Evolutionary conservation across 1,140 invertebrate genomes (phyloP), one percentile per base, ranked within the genome.

Genomic region (Proctacanthus coquilletti): DNA sequence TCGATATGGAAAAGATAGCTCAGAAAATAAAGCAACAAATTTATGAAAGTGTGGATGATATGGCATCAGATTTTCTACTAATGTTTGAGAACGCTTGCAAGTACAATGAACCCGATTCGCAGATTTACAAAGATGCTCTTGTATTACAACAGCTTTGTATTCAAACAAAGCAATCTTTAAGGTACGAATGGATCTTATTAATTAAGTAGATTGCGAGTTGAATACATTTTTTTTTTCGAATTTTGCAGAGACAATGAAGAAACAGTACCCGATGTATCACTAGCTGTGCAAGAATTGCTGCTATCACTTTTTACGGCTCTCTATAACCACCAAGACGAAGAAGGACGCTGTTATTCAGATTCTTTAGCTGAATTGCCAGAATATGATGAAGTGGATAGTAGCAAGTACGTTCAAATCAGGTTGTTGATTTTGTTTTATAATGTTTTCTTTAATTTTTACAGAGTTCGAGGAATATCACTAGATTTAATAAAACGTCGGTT

Each of bases 11-110:
- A 50, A 81, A 80, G 45, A 97, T 99, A 43, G 77, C 82, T 0
- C 79, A 86, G 32, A 92, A 89, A 51, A 65, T 95, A 27, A 85
- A 84, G 53, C 74, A 74, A 42, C 69, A 69, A 33, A 61, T 59
- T 2, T 98, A 98, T 58, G 79, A 83, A 11, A 77, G 70, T 39
- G 64, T 98, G 6, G 91, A 95, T 36, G 89, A 96, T 45, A 63
- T 98, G 27, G 77, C 92, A 0, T 75, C 80, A 0, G 95, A 99
- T 63, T 85, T 98, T 52, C 79, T 91, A 45, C 66, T 96, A 11
- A 96, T 98, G 89, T 94, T 98, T 62, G 93, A 98, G 50, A 99
- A 99, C 61, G 95, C 94, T 18, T 98, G 92, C 66, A 95, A 95
- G 64, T 99, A 95, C 60, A 98, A 99, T 62, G 95, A 98, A 60